phyloP scores from a whole-genome alignment of 2,888 invertebrate genomes.

The Fabriciana adippe region DNA sequence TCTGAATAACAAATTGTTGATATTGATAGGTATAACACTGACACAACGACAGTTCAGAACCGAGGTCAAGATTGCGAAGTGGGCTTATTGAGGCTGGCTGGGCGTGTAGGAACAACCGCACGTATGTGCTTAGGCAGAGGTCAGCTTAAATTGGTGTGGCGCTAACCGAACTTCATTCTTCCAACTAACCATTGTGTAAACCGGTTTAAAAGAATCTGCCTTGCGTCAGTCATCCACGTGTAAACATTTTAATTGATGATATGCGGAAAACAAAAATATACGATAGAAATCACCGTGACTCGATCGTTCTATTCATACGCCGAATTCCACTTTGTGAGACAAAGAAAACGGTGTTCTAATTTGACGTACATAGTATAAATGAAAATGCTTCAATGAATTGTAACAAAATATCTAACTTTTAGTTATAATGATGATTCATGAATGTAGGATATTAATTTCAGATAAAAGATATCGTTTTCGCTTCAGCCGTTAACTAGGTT shows the following conservation, averaged over 20 bases:
- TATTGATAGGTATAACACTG: background rate
- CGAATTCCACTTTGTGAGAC: slow-evolving; percentile 43
- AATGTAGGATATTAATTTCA: too few species aligned
- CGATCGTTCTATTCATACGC: slow-evolving; percentile 52
- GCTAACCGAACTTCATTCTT: slow-evolving; percentile 68
- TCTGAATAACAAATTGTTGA: background rate
- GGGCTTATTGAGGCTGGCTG: slow-evolving; percentile 30
- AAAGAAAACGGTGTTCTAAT: slow-evolving; percentile 33
- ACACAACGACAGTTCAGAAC: slow-evolving; percentile 11
- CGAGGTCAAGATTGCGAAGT: slow-evolving; percentile 20
- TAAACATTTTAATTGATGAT: slow-evolving; percentile 80
- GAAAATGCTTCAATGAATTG: slow-evolving; percentile 11
- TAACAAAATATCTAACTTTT: too few species aligned
- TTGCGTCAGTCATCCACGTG: slow-evolving; percentile 75
- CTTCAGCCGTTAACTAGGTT: too few species aligned
- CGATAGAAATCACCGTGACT: slow-evolving; percentile 61
- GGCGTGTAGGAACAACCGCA: slow-evolving; percentile 30
- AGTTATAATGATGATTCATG: too few species aligned
- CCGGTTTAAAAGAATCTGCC: slow-evolving; percentile 72
- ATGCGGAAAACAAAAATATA: slow-evolving; percentile 73
- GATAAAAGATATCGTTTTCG: too few species aligned
- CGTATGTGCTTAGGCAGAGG: slow-evolving; percentile 42
- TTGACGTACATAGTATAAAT: slow-evolving; percentile 21
- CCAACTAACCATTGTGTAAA: slow-evolving; percentile 69
- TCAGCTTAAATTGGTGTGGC: slow-evolving; percentile 63